Evolutionary conservation across 2,888 invertebrate genomes (phyloP).

Genomic region (Spodoptera picta): DNA sequence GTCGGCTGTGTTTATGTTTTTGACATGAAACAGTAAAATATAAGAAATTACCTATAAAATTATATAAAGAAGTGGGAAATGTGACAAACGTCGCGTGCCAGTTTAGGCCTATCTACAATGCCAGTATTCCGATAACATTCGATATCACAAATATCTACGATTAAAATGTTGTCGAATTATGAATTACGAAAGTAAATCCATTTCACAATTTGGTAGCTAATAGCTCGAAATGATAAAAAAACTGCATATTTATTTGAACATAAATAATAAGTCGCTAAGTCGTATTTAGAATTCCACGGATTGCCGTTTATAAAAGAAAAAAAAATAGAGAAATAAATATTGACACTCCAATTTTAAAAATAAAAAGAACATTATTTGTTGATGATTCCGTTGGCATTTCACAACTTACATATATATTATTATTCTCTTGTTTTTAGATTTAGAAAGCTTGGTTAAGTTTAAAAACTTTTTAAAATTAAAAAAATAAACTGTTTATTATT

Average conservation of each 20-base stretch:
- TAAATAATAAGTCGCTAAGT: too few relatives aligned
- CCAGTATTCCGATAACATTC: slow-evolving; percentile 49
- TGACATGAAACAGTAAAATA: neutral
- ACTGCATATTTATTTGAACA: too few relatives aligned
- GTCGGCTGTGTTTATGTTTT: neutral
- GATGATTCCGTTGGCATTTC: too few relatives aligned
- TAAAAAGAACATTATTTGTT: too few relatives aligned
- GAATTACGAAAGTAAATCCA: slow-evolving; percentile 47
- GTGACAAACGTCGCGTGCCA: slow-evolving; percentile 41
- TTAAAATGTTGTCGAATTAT: slow-evolving; percentile 45
- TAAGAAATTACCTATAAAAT: slow-evolving; percentile 8
- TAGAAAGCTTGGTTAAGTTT: too few relatives aligned
- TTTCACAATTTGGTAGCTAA: slow-evolving; percentile 22
- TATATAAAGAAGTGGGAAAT: slow-evolving; percentile 26
- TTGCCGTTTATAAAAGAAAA: neutral
- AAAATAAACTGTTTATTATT: too few relatives aligned
- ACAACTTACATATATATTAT: too few relatives aligned
- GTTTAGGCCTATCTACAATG: slow-evolving; percentile 59
- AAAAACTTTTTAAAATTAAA: too few relatives aligned
- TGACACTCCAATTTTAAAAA: too few relatives aligned
- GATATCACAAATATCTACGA: slow-evolving; percentile 47
- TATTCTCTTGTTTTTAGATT: too few relatives aligned
- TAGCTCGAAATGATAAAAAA: too few relatives aligned
- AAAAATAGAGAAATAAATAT: slow-evolving; percentile 3
- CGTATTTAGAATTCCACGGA: too few relatives aligned